Percentiles rank a stretch among this genome's conserved stretches.
Evolutionary conservation across 2,888 invertebrate genomes (phyloP).

Genomic region (Tuta absoluta): DNA sequence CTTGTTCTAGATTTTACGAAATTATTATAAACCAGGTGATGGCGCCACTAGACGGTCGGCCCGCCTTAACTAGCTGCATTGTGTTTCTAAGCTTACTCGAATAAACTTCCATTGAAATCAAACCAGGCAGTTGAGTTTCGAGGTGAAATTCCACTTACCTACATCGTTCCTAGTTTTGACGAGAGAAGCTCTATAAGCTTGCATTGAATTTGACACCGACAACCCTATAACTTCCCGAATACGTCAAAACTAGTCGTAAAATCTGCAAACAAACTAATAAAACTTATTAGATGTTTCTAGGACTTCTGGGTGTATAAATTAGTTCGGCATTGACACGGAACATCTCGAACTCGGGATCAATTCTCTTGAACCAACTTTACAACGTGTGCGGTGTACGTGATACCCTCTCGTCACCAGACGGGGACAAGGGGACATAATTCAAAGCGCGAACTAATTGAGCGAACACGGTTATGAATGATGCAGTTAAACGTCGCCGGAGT

Average conservation of each 20-base stretch:
- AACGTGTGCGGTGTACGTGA: conserved; percentile 18
- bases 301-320: not conserved
- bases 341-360: conserved; percentile 15
- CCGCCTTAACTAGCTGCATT: not conserved
- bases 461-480: conserved; percentile 62
- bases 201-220: conserved; percentile 45
- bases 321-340: conserved; percentile 1
- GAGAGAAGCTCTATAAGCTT: not conserved
- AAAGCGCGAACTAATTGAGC: conserved; percentile 66
- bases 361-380: conserved; percentile 24
- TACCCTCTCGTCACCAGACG: conserved; percentile 19
- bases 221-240: conserved; percentile 38
- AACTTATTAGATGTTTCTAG: conserved; percentile 1
- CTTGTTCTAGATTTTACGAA: no score
- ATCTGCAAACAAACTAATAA: conserved; percentile 1
- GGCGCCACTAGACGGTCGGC: no score
- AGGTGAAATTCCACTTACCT: conserved; percentile 3
- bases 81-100: not conserved
- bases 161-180: not conserved
- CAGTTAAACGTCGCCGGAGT: conserved; percentile 59
- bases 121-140: not conserved
- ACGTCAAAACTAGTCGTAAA: conserved; percentile 7
- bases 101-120: not conserved
- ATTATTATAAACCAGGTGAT: no score
- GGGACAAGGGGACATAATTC: conserved; percentile 46